A percentile compares a stretch with the other conserved stretches of the same genome.
Conservation (phyloP, 1,140 invertebrate genomes). For the Andricus grossulariae region DNA sequence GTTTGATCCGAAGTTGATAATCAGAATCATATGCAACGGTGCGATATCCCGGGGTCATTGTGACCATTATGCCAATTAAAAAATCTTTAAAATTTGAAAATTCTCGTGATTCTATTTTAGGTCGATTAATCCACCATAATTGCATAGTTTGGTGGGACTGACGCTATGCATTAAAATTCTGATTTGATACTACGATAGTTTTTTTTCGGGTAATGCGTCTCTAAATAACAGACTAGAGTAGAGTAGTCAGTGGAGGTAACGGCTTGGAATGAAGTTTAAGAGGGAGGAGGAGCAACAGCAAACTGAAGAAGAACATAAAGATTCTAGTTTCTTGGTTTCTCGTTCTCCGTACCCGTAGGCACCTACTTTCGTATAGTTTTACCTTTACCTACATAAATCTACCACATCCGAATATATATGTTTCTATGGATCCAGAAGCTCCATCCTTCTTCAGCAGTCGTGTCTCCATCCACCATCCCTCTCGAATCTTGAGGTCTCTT, state of each 20-base stretch:
- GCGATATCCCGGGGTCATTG: no score
- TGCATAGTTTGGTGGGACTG: no score
- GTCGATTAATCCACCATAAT: no score
- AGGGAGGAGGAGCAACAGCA: slow-evolving; percentile 32
- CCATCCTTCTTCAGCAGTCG: slow-evolving; percentile 45
- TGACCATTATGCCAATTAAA: no score
- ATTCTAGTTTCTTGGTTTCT: slow-evolving; percentile 36
- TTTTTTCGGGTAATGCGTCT: background rate
- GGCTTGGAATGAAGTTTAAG: slow-evolving; percentile 21
- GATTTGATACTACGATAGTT: background rate
- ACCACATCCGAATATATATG: slow-evolving; percentile 57
- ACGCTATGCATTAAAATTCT: background rate
- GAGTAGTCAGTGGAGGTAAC: background rate
- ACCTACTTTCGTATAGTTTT: slow-evolving; percentile 54
- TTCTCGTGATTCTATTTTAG: no score
- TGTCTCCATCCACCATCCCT: background rate
- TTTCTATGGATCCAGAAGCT: slow-evolving; percentile 48
- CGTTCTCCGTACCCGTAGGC: slow-evolving; percentile 49
- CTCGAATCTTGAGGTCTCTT: slow-evolving; percentile 9
- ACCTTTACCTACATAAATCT: slow-evolving; percentile 66
- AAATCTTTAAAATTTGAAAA: no score
- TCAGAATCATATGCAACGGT: no score
- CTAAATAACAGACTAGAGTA: slow-evolving; percentile 1
- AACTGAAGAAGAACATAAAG: slow-evolving; percentile 24
- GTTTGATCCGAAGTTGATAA: no score